A percentile compares a stretch with the other conserved stretches of the same genome.
These are phyloP conservation scores for Zeus faber DNA, from an alignment of 2,113 vertebrate genomes.

Conservation along the genomic window DNA sequence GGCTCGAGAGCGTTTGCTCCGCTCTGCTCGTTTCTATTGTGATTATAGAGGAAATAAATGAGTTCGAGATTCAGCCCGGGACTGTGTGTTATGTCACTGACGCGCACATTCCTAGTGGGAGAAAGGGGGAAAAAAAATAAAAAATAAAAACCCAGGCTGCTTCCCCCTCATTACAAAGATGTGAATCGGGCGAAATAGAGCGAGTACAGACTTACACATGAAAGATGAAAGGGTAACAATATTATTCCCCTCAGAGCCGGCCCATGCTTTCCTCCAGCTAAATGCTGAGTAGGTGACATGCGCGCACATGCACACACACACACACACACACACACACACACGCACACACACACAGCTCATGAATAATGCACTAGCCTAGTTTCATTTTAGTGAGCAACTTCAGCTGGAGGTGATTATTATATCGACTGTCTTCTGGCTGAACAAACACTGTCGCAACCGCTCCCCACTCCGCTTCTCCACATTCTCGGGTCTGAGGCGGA, in stretches of 20 bases:
- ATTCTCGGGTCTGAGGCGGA: constrained; percentile 19
- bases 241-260: constrained; percentile 40
- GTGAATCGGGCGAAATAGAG: constrained; percentile 32
- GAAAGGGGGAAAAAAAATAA: too few relatives aligned
- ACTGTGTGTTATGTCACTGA: too few relatives aligned
- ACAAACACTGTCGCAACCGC: constrained; percentile 54
- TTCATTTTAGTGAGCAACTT: constrained; percentile 46
- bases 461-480: not conserved
- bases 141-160: not conserved
- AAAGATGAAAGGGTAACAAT: constrained; percentile 52
- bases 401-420: constrained; percentile 64
- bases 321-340: not conserved
- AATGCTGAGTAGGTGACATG: constrained; percentile 65
- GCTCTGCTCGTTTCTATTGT: too few relatives aligned
- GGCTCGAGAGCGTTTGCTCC: too few relatives aligned
- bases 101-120: too few relatives aligned
- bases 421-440: constrained; percentile 63
- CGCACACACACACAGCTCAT: constrained; percentile 23
- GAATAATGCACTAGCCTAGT: constrained; percentile 68
- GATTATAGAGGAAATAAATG: too few relatives aligned
- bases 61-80: too few relatives aligned
- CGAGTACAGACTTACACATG: constrained; percentile 28
- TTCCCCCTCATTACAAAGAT: constrained; percentile 36
- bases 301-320: constrained; percentile 13
- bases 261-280: constrained; percentile 57